Percentiles rank a stretch among this genome's conserved stretches.
Evolutionary conservation across 1,140 invertebrate genomes (phyloP).

Genomic region (Calephelis virginiensis): DNA sequence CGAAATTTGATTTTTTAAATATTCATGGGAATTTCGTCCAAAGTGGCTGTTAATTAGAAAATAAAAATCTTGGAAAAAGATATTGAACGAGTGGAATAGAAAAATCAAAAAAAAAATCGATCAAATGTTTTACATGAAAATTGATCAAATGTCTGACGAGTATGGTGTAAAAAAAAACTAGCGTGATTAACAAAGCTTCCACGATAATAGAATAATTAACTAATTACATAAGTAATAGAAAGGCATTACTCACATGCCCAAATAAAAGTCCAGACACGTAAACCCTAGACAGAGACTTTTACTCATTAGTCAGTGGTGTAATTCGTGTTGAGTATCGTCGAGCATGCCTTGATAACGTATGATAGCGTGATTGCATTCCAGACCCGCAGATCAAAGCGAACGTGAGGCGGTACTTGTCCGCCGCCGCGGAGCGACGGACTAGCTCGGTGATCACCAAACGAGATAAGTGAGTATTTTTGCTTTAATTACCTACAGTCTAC

Average conservation of each 20-base stretch:
- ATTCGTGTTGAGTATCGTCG: not conserved
- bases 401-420: slow-evolving; percentile 85
- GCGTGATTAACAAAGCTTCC: not conserved
- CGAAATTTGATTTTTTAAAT: too few species aligned
- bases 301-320: not conserved
- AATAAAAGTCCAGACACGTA: too few species aligned
- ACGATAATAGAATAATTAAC: not conserved
- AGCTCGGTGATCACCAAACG: slow-evolving; percentile 52
- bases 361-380: slow-evolving; percentile 63
- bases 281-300: not conserved
- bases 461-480: slow-evolving; percentile 59
- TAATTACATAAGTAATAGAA: not conserved
- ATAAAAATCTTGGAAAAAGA: too few species aligned
- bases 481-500: too few species aligned
- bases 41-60: too few species aligned
- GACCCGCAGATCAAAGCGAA: slow-evolving; percentile 92
- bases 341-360: slow-evolving; percentile 25
- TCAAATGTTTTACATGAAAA: too few species aligned
- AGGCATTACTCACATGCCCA: not conserved
- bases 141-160: too few species aligned
- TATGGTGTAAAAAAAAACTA: too few species aligned
- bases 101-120: too few species aligned
- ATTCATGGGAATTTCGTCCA: too few species aligned
- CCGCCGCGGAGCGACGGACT: slow-evolving; percentile 65
- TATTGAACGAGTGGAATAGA: too few species aligned